Evolutionary conservation across 2,888 invertebrate genomes (phyloP).

Genomic region (Drosophila atroscutellata): DNA sequence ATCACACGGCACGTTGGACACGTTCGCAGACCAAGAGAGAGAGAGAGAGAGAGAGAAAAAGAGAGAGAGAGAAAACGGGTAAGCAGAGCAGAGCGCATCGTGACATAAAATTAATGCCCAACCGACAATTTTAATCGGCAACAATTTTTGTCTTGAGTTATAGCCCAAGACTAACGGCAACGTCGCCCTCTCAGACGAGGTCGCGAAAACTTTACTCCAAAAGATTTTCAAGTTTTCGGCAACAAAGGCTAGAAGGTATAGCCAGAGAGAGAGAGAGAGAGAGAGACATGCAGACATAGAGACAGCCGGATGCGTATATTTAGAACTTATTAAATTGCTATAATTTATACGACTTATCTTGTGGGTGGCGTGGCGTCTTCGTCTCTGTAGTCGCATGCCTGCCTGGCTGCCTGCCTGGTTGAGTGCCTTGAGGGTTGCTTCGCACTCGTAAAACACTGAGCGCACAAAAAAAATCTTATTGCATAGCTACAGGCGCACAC

Average conservation of each 20-base stretch:
- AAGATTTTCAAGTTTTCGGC: slow-evolving; percentile 65
- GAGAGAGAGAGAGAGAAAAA: neutral
- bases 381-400: slow-evolving; percentile 13
- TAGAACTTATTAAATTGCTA: slow-evolving; percentile 84
- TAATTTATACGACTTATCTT: slow-evolving; percentile 84
- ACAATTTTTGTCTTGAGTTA: slow-evolving; percentile 80
- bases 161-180: slow-evolving; percentile 53
- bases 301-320: slow-evolving; percentile 80
- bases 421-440: slow-evolving; percentile 66
- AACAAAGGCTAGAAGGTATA: neutral
- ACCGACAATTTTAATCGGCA: slow-evolving; percentile 83
- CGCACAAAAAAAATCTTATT: slow-evolving; percentile 42
- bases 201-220: slow-evolving; percentile 66
- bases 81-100: slow-evolving; percentile 63
- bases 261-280: slow-evolving; percentile 21
- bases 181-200: slow-evolving; percentile 35
- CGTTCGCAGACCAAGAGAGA: slow-evolving; percentile 10
- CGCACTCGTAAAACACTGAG: slow-evolving; percentile 42
- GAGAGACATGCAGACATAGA: slow-evolving; percentile 60
- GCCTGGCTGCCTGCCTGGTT: slow-evolving; percentile 1
- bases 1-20: slow-evolving; percentile 67
- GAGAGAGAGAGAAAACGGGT: neutral
- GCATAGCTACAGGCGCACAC: slow-evolving; percentile 55
- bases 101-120: slow-evolving; percentile 82
- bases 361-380: slow-evolving; percentile 29